Evolutionary conservation across 2,113 vertebrate species (phyloP), one percentile per base, ranked within the genome.

Genomic region (Rhinolophus ferrumequinum): DNA sequence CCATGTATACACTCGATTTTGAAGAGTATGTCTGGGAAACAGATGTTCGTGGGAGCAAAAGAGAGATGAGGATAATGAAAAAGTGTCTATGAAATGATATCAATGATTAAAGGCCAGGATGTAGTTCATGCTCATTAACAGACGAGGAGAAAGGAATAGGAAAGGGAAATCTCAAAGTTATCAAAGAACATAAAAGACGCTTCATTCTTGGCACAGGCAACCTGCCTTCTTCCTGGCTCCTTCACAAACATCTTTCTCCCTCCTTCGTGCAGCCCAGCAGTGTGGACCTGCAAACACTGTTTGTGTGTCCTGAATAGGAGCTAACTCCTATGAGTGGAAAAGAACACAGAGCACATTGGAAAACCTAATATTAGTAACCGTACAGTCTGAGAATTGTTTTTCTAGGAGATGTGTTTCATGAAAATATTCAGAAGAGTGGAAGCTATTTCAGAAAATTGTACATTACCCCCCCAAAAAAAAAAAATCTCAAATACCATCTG

Each of bases 71-170:
- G 90, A 95, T 95, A 96, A 97, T 90, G 79, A 95, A 96, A 98
- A 97, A 93, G 97, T 96, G 70, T 97, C 87, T 98, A 93, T 93
- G 96, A 97, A 98, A 98, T 97, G 97, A 97, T 98, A 97, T 95
- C 95, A 72, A 97, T 98, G 97, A 98, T 98, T 97, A 98, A 98
- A 98, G 97, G 90, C 96, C 97, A 97, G 96, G 97, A 97, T 98
- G 98, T 98, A 95, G 96, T 97, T 95, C 58, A 85, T 95, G 92
- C 12, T 98, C 97, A 75, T 85, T 90, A 98, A 97, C 93, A 95
- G 97, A 97, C 5, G 89, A 93, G 77, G 88, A 85, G 92, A 95
- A 81, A 88, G 88, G 58, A 85, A 93, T 96, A 67, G 96, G 95
- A 97, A 88, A 54, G 94, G 90, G 90, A 95, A 93, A 96, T 97